phyloP scores from a whole-genome alignment of 2,888 invertebrate species.

The Agrotis clavis region DNA sequence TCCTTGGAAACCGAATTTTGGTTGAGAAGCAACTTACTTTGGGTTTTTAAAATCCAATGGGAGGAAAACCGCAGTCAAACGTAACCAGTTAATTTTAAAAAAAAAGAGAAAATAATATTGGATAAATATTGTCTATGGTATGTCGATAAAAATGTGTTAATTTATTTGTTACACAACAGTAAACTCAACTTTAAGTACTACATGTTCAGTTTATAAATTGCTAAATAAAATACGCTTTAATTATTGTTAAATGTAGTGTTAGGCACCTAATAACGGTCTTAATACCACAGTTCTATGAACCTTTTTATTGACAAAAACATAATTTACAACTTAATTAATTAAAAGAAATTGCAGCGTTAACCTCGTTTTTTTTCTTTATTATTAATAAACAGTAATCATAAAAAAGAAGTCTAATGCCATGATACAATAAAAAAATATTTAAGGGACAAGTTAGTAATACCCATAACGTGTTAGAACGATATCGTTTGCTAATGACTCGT shows the following conservation, averaged over 20 bases:
- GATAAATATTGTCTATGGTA: not conserved
- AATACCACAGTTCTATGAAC: constrained; percentile 35
- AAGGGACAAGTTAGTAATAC: constrained; percentile 43
- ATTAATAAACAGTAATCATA: constrained; percentile 45
- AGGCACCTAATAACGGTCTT: constrained; percentile 23
- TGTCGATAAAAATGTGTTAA: constrained; percentile 32
- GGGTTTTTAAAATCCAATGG: constrained; percentile 29
- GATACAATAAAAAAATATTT: constrained; percentile 43
- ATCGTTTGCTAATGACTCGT: constrained; percentile 76
- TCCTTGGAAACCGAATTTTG: constrained; percentile 50
- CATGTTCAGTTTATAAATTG: constrained; percentile 28
- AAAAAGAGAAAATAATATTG: not conserved
- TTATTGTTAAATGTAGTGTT: constrained; percentile 26
- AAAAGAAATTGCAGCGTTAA: constrained; percentile 48
- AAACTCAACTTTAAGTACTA: constrained; percentile 36
- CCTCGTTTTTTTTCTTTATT: constrained; percentile 49
- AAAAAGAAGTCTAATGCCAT: constrained; percentile 37
- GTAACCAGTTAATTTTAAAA: not conserved
- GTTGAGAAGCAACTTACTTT: constrained; percentile 29
- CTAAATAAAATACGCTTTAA: constrained; percentile 16
- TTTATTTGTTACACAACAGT: constrained; percentile 43
- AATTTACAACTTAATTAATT: constrained; percentile 56
- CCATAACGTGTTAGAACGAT: constrained; percentile 57
- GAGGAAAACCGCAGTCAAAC: not conserved
- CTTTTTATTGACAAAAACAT: constrained; percentile 46